A percentile compares a stretch with the other conserved stretches of the same genome.
Evolutionary conservation across 1,140 invertebrate species (phyloP).

Genomic region (Phthorimaea operculella): DNA sequence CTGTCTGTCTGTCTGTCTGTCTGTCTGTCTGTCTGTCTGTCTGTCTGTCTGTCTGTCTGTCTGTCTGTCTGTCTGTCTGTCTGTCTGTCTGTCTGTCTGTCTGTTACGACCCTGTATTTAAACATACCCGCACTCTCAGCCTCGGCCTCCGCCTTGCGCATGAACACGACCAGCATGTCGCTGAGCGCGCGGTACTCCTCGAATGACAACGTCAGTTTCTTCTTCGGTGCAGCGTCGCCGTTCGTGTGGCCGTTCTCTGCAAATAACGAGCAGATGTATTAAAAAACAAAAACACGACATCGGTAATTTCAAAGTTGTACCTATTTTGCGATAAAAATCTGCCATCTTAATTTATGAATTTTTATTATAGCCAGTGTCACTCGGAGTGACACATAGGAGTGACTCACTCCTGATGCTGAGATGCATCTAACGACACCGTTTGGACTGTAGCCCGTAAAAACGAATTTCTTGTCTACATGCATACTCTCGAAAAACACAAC

Average conservation of each 20-base stretch:
- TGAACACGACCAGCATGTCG: slow-evolving; percentile 90
- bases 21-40: not conserved
- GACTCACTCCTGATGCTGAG: too few species aligned
- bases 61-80: not conserved
- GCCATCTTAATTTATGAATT: too few species aligned
- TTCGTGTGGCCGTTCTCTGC: slow-evolving; percentile 35
- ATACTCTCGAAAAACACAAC: too few species aligned
- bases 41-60: not conserved
- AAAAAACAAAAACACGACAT: too few species aligned
- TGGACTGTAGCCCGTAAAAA: too few species aligned
- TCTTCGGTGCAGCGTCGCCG: slow-evolving; percentile 69
- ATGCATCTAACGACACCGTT: too few species aligned
- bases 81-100: not conserved
- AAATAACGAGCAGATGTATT: too few species aligned
- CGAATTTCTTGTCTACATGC: too few species aligned
- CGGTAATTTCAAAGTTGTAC: too few species aligned
- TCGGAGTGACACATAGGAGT: too few species aligned
- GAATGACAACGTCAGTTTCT: slow-evolving; percentile 91
- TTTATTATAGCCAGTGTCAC: too few species aligned
- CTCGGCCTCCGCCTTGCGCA: slow-evolving; percentile 84
- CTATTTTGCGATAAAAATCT: too few species aligned
- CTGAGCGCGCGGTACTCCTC: slow-evolving; percentile 95
- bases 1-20: not conserved
- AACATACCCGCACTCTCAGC: slow-evolving; percentile 71
- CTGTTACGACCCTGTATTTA: not conserved